Evolutionary conservation across 2,888 invertebrate species (phyloP).

Genomic region (Nebria brevicollis): DNA sequence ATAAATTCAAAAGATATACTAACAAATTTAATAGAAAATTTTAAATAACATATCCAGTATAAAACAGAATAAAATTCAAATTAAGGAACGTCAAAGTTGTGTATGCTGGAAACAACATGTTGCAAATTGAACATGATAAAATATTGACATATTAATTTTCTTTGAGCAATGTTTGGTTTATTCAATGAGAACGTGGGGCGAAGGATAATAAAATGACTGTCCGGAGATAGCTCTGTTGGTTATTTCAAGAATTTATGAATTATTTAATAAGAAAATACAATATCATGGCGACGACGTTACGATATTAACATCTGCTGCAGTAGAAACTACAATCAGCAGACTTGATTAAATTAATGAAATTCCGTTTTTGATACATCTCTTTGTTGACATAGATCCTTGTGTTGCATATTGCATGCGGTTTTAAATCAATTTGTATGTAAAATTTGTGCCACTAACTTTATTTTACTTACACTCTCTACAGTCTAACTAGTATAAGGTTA

Average conservation of each 20-base stretch:
- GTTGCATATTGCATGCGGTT: neutral
- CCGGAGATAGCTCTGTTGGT: neutral
- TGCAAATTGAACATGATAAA: neutral
- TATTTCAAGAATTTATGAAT: neutral
- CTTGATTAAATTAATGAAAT: conserved; percentile 1
- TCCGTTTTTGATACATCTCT: neutral
- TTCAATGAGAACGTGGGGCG: neutral
- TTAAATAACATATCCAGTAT: neutral
- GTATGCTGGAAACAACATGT: neutral
- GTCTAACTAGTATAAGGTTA: neutral
- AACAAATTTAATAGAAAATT: neutral
- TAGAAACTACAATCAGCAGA: neutral
- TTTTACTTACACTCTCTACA: neutral
- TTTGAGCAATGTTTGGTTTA: neutral
- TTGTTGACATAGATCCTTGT: neutral
- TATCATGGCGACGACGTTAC: neutral
- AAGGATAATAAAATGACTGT: neutral
- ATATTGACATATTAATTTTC: neutral
- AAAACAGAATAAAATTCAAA: neutral
- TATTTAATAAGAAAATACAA: neutral
- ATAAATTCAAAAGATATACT: too few relatives aligned
- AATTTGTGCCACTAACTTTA: neutral
- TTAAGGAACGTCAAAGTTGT: neutral
- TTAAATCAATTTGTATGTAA: neutral
- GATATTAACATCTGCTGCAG: conserved; percentile 1